A percentile compares a stretch with the other conserved stretches of the same genome.
These are phyloP conservation scores for Cosmia pyralina DNA, from an alignment of 2,888 invertebrate genomes.

Conservation along the genomic window DNA sequence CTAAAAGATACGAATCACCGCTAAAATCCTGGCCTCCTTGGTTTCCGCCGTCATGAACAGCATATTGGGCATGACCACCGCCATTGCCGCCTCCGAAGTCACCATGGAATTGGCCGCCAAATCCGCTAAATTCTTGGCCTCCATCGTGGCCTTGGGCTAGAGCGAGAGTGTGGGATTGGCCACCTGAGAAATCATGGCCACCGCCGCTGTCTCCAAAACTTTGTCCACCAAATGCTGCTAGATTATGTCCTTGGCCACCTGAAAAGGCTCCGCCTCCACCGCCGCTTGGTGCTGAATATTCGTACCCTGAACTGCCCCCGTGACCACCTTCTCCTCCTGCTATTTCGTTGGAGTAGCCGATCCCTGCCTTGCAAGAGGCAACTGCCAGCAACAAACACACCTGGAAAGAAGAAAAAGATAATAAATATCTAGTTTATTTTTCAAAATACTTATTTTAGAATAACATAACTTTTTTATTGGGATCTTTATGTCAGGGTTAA, in stretches of 20 bases:
- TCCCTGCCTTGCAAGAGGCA: constrained; percentile 84
- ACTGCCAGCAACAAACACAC: constrained; percentile 85
- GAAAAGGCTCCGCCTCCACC: constrained; percentile 67
- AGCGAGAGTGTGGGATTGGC: constrained; percentile 51
- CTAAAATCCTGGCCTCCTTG: constrained; percentile 71
- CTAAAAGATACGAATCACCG: constrained; percentile 84
- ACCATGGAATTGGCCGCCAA: constrained; percentile 68
- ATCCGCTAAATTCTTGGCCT: constrained; percentile 66
- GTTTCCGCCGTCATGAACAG: constrained; percentile 58
- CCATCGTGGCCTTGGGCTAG: constrained; percentile 60
- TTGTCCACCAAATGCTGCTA: constrained; percentile 54
- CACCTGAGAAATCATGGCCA: constrained; percentile 65
- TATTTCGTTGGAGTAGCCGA: constrained; percentile 73
- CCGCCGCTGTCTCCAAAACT: constrained; percentile 52
- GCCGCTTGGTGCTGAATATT: constrained; percentile 65
- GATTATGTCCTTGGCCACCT: constrained; percentile 56
- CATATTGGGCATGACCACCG: constrained; percentile 59
- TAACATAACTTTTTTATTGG: background rate
- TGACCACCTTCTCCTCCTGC: constrained; percentile 74
- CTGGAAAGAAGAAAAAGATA: constrained; percentile 72
- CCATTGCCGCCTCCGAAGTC: constrained; percentile 60
- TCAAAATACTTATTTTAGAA: background rate
- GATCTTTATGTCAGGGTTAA: background rate
- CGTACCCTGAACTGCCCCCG: constrained; percentile 68
- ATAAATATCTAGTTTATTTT: constrained; percentile 3